Percentiles rank a stretch among this genome's conserved stretches.
phyloP scores from a whole-genome alignment of 2,797 vertebrate species.

The Rhyacichthys aspro region DNA sequence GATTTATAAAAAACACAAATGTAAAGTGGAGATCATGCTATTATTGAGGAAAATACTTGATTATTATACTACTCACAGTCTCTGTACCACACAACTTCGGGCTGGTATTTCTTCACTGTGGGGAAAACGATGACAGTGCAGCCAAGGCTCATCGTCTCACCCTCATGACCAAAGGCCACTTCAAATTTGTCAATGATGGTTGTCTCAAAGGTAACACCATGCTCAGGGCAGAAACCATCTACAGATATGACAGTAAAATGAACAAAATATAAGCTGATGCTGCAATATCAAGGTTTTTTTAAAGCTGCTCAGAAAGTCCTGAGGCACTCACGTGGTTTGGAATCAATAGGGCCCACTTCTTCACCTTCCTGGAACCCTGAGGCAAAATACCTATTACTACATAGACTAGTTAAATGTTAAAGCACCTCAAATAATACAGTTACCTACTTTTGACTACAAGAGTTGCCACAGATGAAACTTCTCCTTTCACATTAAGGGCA shows the following conservation, averaged over 20 bases:
- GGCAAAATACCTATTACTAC: slow-evolving; percentile 24
- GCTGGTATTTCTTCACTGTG: slow-evolving; percentile 92
- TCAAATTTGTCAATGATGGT: slow-evolving; percentile 92
- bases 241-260: slow-evolving; percentile 6
- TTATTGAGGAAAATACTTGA: not conserved
- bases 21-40: too few relatives aligned
- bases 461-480: slow-evolving; percentile 86
- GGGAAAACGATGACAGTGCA: slow-evolving; percentile 93
- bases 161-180: slow-evolving; percentile 92
- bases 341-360: slow-evolving; percentile 61
- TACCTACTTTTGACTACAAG: slow-evolving; percentile 95
- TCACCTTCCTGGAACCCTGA: slow-evolving; percentile 76
- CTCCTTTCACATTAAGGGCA: slow-evolving; percentile 95
- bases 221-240: slow-evolving; percentile 89
- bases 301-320: not conserved
- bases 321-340: slow-evolving; percentile 78
- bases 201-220: slow-evolving; percentile 91
- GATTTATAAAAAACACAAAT: too few relatives aligned
- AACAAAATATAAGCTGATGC: not conserved
- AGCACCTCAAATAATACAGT: not conserved
- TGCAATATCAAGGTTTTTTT: slow-evolving; percentile 58
- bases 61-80: slow-evolving; percentile 66
- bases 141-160: slow-evolving; percentile 93
- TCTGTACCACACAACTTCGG: slow-evolving; percentile 93
- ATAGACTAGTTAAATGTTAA: not conserved